phyloP scores from a whole-genome alignment of 2,113 vertebrate genomes.

The Colossoma macropomum region DNA sequence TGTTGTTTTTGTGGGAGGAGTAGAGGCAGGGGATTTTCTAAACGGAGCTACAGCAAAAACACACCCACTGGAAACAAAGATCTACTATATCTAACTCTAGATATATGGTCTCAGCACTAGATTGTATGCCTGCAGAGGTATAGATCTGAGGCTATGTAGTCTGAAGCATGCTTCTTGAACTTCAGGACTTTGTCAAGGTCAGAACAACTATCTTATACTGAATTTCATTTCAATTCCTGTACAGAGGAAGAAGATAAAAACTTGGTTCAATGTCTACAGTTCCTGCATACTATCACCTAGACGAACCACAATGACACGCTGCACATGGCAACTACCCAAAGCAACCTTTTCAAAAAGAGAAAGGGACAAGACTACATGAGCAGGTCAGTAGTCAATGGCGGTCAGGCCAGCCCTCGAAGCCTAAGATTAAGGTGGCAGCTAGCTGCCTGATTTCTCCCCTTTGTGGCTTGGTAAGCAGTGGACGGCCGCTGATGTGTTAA shows the following conservation, averaged over 20 bases:
- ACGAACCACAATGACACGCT: background rate
- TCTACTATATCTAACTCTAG: too few species aligned
- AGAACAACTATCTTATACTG: background rate
- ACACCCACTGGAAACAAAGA: too few species aligned
- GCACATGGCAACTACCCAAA: background rate
- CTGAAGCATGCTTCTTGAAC: background rate
- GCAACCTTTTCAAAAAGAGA: background rate
- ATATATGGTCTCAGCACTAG: too few species aligned
- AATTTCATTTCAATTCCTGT: background rate
- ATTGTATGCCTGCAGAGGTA: too few species aligned
- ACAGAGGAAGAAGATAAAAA: background rate
- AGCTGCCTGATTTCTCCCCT: background rate
- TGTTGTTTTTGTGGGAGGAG: too few species aligned
- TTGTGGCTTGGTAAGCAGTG: conserved; percentile 25
- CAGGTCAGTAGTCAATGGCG: background rate
- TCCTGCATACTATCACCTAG: background rate
- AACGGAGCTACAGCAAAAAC: too few species aligned
- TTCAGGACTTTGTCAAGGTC: background rate
- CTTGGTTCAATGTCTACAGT: background rate
- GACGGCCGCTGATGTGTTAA: conserved; percentile 40
- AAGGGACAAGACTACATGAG: background rate
- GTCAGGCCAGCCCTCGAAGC: background rate
- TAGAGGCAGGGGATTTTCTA: too few species aligned
- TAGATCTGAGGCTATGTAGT: background rate
- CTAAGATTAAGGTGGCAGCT: conserved; percentile 8